Conservation (phyloP, 2,113 vertebrate species). For the Callithrix jacchus region DNA sequence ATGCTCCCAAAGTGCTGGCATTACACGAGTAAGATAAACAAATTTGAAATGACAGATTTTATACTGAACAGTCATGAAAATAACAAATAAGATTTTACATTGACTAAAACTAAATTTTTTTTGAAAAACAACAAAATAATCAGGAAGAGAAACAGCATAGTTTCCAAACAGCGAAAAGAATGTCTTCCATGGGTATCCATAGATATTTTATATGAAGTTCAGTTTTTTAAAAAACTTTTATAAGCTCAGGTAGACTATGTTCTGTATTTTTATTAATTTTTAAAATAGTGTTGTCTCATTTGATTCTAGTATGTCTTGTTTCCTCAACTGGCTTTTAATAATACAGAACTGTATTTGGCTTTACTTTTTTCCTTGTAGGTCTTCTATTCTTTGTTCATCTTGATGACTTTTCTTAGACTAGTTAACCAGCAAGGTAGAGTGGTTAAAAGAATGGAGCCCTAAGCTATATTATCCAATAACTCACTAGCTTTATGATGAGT, state of each 20-base stretch:
- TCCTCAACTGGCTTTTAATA: background rate
- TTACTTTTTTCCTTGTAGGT: background rate
- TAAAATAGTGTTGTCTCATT: background rate
- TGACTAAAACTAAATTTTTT: conserved; percentile 19
- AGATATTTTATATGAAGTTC: background rate
- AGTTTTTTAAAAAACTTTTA: background rate
- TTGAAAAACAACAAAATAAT: conserved; percentile 17
- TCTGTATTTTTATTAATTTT: conserved; percentile 4
- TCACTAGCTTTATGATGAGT: background rate
- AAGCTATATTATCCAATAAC: background rate
- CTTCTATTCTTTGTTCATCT: background rate
- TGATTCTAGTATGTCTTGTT: background rate
- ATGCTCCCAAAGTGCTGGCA: no score
- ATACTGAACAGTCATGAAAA: background rate
- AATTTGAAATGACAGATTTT: conserved; percentile 25
- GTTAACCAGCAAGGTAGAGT: background rate
- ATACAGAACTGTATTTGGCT: background rate
- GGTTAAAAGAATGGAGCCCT: background rate
- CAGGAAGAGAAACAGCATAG: background rate
- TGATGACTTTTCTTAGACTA: background rate
- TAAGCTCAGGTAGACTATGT: background rate
- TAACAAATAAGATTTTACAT: conserved; percentile 21
- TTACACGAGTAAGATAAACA: background rate
- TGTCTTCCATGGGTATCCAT: background rate
- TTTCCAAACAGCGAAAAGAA: conserved; percentile 9